Conservation (phyloP, 2,888 invertebrate genomes). For the Tineola bisselliella region DNA sequence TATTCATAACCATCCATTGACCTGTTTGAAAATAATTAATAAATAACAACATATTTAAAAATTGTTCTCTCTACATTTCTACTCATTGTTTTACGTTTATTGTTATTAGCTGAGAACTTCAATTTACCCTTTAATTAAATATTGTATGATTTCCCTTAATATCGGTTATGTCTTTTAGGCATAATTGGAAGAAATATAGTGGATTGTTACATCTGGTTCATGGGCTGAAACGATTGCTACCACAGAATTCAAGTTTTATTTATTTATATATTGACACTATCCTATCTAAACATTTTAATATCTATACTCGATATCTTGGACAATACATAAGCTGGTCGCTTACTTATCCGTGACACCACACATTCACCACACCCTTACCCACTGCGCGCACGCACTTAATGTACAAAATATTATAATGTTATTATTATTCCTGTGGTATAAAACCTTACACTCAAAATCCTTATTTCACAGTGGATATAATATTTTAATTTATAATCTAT, state of each 20-base stretch:
- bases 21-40: no score
- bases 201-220: no score
- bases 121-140: no score
- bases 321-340: constrained; percentile 37
- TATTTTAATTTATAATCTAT: constrained; percentile 19
- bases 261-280: constrained; percentile 1
- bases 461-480: constrained; percentile 27
- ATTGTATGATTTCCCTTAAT: no score
- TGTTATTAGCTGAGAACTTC: no score
- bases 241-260: no score
- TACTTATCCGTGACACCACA: constrained; percentile 41
- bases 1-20: not conserved
- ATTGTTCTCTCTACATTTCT: no score
- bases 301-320: constrained; percentile 30
- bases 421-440: constrained; percentile 60
- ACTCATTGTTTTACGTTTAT: no score
- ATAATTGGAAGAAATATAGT: no score
- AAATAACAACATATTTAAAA: no score
- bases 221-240: no score
- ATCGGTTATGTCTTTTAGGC: no score
- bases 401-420: constrained; percentile 63
- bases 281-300: constrained; percentile 24
- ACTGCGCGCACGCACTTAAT: constrained; percentile 47
- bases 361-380: constrained; percentile 28
- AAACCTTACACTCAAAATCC: constrained; percentile 27